phyloP scores from a whole-genome alignment of 2,888 invertebrate genomes.

The Apamea epomidion region DNA sequence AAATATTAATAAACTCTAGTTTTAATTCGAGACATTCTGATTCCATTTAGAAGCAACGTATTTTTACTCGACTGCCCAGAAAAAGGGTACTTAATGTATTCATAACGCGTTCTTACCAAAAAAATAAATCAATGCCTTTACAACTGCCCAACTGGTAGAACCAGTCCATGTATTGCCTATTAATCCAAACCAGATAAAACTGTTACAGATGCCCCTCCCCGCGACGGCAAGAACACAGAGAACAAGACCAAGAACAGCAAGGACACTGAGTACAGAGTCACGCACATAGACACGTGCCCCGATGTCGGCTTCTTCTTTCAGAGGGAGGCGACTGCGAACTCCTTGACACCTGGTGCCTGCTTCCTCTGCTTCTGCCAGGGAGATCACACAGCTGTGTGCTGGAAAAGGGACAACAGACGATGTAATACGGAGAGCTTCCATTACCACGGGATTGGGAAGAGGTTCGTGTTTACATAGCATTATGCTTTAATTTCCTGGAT shows the following conservation, averaged over 20 bases:
- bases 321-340: constrained; percentile 67
- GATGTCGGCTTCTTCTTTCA: constrained; percentile 78
- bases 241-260: not conserved
- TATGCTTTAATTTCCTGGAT: not conserved
- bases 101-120: not conserved
- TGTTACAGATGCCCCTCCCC: constrained; percentile 64
- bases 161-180: constrained; percentile 18
- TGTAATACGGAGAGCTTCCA: constrained; percentile 75
- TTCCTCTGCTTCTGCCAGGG: constrained; percentile 81
- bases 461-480: constrained; percentile 62
- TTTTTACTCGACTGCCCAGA: not conserved
- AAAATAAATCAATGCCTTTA: not conserved
- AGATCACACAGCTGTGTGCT: constrained; percentile 76
- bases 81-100: not conserved
- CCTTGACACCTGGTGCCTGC: constrained; percentile 70
- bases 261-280: constrained; percentile 67
- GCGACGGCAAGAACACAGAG: not conserved
- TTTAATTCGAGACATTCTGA: not conserved
- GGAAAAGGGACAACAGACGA: constrained; percentile 73
- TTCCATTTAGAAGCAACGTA: not conserved
- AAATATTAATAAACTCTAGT: not conserved
- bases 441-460: constrained; percentile 68
- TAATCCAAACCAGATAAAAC: constrained; percentile 63
- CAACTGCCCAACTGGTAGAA: not conserved
- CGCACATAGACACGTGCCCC: constrained; percentile 73